Base-by-base conservation (phyloP, 2,797 vertebrate genomes). In the Chaetodon trifasciatus region DNA sequence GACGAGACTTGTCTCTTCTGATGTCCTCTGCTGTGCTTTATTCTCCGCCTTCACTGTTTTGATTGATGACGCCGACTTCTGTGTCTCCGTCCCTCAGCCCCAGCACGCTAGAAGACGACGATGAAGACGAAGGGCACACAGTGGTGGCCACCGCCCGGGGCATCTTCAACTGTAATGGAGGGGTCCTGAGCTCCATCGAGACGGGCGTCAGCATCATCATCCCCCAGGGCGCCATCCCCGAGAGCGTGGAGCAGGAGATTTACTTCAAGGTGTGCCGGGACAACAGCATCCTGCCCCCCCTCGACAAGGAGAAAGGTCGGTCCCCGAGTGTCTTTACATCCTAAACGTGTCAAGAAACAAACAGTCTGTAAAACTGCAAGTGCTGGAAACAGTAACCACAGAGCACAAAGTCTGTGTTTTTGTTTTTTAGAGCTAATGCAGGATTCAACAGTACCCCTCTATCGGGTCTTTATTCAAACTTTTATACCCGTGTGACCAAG, bases 221-320 rank as follows among this genome's bases (percentile, higher is more conserved):
- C 91, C 98, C 98, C 3, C 97, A 99, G 93, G 98, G 98, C 56
- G 98, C 98, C 91, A 98, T 99, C 87, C 97, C 98, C 0, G 98
- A 99, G 78, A 97, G 96, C 44, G 95, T 99, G 76, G 98, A 99
- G 88, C 98, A 99, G 94, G 98, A 99, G 93, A 99, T 99, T 88
- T 99, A 99, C 95, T 99, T 99, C 93, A 99, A 99, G 94, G 98
- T 99, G 91, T 99, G 98, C 95, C 94, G 98, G 82, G 98, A 99
- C 95, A 99, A 99, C 95, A 99, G 98, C 93, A 99, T 99, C 94
- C 96, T 99, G 82, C 98, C 98, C 47, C 98, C 98, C 47, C 96
- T 99, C 47, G 98, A 99, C 95, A 99, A 99, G 94, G 98, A 99
- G 93, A 99, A 99, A 97, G 98, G 98, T 99, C 85, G 90, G 94